A percentile compares a stretch with the other conserved stretches of the same genome.
Conservation (phyloP, 2,797 vertebrate genomes). For the Lates japonicus region DNA sequence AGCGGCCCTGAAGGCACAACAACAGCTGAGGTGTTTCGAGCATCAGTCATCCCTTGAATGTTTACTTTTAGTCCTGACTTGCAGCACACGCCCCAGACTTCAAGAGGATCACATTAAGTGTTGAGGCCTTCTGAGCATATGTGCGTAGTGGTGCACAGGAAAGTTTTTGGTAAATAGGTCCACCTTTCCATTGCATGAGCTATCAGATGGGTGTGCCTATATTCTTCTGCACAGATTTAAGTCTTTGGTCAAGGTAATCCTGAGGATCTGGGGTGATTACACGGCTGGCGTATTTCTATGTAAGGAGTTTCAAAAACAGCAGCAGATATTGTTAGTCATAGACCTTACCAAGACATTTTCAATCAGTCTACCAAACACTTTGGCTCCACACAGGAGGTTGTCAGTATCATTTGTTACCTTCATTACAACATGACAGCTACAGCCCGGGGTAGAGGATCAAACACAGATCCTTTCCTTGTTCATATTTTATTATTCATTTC, state of each 20-base stretch:
- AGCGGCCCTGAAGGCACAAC: conserved; percentile 7
- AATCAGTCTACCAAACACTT: conserved; percentile 41
- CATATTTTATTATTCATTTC: conserved; percentile 68
- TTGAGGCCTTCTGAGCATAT: conserved; percentile 20
- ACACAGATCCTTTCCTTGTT: conserved; percentile 62
- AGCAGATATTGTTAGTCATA: conserved; percentile 23
- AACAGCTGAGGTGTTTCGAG: conserved; percentile 22
- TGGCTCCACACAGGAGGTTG: conserved; percentile 47
- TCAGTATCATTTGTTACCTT: conserved; percentile 70
- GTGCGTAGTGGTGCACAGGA: neutral
- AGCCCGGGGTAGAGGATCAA: conserved; percentile 68
- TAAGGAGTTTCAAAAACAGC: conserved; percentile 17
- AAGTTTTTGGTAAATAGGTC: conserved; percentile 1
- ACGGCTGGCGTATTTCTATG: conserved; percentile 33
- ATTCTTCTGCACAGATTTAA: conserved; percentile 28
- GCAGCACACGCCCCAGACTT: neutral
- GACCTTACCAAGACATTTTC: conserved; percentile 32
- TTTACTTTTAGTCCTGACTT: conserved; percentile 30
- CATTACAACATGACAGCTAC: conserved; percentile 70
- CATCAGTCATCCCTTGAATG: conserved; percentile 22
- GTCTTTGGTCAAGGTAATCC: conserved; percentile 50
- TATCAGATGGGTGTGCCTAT: conserved; percentile 26
- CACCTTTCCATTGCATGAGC: conserved; percentile 10
- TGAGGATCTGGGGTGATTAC: conserved; percentile 33
- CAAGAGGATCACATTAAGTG: neutral